These are phyloP conservation scores for Choristoneura fumiferana DNA, from an alignment of 1,140 invertebrate species.

Conservation along the genomic window DNA sequence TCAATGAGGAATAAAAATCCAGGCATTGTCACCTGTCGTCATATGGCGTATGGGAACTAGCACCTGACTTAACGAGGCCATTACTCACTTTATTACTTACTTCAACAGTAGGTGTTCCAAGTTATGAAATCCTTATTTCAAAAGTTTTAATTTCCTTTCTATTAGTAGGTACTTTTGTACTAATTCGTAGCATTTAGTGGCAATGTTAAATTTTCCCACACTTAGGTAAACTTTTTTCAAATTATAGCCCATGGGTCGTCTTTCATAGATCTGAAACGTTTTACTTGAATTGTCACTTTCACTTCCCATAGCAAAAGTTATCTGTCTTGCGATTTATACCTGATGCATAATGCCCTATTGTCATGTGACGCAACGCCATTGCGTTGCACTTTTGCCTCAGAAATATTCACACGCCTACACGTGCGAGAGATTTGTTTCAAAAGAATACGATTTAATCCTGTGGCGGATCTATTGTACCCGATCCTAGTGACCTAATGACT, in stretches of 20 bases:
- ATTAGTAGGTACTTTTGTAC: no score
- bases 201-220: slow-evolving; percentile 32
- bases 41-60: slow-evolving; percentile 20
- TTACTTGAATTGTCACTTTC: slow-evolving; percentile 26
- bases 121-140: not conserved
- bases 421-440: slow-evolving; percentile 42
- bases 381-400: slow-evolving; percentile 39
- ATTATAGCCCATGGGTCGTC: slow-evolving; percentile 16
- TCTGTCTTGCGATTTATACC: slow-evolving; percentile 8
- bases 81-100: slow-evolving; percentile 11
- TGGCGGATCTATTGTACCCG: slow-evolving; percentile 28
- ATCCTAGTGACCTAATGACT: slow-evolving; percentile 43
- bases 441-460: slow-evolving; percentile 22
- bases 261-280: slow-evolving; percentile 12
- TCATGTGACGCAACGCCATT: slow-evolving; percentile 30
- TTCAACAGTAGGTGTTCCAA: slow-evolving; percentile 12
- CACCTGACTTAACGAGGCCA: slow-evolving; percentile 21
- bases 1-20: slow-evolving; percentile 27
- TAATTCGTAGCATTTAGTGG: not conserved
- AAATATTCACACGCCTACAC: slow-evolving; percentile 57
- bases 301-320: slow-evolving; percentile 12
- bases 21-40: slow-evolving; percentile 36
- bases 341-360: slow-evolving; percentile 10
- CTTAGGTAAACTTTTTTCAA: slow-evolving; percentile 34
- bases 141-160: no score